Percentiles rank a stretch among this genome's conserved stretches.
Conservation (phyloP, 2,113 vertebrate species). For the Candoia aspera region DNA sequence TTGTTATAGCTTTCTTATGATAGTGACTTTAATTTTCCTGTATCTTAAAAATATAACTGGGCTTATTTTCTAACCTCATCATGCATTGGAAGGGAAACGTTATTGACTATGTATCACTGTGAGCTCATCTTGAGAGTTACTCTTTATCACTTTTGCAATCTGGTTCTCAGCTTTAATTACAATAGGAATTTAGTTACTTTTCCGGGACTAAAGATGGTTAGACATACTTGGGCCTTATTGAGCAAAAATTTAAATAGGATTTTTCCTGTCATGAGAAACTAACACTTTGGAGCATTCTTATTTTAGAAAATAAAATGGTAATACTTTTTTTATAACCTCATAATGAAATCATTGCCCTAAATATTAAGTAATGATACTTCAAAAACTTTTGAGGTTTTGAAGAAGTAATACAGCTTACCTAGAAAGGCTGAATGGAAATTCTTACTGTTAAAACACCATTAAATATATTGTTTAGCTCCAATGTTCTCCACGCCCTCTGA, state of each 20-base stretch:
- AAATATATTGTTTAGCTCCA: background rate
- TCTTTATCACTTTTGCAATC: background rate
- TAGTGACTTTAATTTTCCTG: background rate
- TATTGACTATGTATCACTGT: background rate
- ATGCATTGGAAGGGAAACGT: background rate
- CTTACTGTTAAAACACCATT: background rate
- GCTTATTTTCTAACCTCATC: background rate
- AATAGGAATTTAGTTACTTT: background rate
- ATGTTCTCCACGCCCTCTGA: background rate
- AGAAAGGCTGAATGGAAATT: background rate
- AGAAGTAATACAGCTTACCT: background rate
- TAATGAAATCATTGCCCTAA: background rate
- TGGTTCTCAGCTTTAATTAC: background rate
- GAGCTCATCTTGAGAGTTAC: background rate
- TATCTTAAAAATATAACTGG: background rate
- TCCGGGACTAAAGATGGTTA: background rate
- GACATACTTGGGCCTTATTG: background rate
- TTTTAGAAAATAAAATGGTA: background rate
- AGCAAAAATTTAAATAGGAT: background rate
- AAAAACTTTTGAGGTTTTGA: background rate
- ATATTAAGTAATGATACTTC: background rate
- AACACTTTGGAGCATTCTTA: background rate
- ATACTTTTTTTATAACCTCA: background rate
- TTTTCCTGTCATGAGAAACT: background rate
- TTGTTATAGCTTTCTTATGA: background rate